Evolutionary conservation across 2,113 vertebrate genomes (phyloP).

Genomic region (human (Homo sapiens)): DNA sequence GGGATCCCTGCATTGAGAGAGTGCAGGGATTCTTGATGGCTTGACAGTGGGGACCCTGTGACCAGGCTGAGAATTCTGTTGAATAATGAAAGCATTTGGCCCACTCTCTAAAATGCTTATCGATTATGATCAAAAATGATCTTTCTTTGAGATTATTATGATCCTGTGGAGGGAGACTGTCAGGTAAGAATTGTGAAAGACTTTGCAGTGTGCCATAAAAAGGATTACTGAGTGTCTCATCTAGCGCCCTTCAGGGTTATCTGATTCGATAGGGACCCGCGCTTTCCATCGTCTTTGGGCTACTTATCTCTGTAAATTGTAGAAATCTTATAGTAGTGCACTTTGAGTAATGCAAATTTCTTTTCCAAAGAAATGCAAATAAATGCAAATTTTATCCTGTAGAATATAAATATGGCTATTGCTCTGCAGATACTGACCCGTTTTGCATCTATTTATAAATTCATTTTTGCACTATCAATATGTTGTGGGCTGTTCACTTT

Average conservation of each 20-base stretch:
- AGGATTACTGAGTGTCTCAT: neutral
- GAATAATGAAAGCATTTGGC: neutral
- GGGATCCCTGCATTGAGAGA: neutral
- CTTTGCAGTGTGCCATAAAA: neutral
- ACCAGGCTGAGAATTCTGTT: neutral
- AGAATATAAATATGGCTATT: neutral
- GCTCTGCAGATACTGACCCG: neutral
- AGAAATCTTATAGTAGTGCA: neutral
- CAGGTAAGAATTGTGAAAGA: neutral
- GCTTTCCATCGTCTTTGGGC: neutral
- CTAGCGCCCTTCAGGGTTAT: neutral
- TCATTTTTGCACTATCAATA: neutral
- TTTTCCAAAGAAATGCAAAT: neutral
- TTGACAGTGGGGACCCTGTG: neutral
- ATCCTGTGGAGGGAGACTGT: neutral
- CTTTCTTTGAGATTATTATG: neutral
- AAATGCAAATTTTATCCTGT: neutral
- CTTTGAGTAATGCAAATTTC: neutral
- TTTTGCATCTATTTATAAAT: neutral
- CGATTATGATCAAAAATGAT: neutral
- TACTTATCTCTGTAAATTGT: neutral
- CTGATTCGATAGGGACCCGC: neutral
- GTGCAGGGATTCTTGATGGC: neutral
- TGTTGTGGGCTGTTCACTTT: neutral
- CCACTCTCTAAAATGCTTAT: neutral